Percentiles rank a stretch among this genome's conserved stretches.
Evolutionary conservation across 1,140 invertebrate genomes (phyloP).

Genomic region (Caenorhabditis latens): DNA sequence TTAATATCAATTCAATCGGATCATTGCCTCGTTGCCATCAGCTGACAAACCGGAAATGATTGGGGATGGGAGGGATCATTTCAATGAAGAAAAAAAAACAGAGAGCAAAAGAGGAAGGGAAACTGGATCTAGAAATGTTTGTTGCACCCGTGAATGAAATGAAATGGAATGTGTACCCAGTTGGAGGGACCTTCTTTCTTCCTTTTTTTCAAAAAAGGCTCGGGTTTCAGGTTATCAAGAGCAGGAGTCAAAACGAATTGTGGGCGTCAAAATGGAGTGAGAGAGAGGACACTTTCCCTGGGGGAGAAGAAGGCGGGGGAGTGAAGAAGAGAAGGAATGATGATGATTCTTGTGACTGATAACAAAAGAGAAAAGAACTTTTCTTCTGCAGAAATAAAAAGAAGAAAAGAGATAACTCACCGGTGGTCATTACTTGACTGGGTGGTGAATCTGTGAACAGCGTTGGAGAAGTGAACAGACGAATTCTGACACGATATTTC

Average conservation of each 20-base stretch:
- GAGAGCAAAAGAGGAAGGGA: background rate
- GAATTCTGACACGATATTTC: conserved; percentile 73
- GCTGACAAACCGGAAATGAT: conserved; percentile 52
- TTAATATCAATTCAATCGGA: conserved; percentile 36
- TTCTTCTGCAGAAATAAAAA: background rate
- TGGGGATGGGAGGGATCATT: background rate
- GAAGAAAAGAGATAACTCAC: conserved; percentile 64
- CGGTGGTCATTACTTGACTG: conserved; percentile 73
- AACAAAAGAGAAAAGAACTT: conserved; percentile 14
- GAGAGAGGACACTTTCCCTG: background rate
- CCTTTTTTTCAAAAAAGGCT: conserved; percentile 43
- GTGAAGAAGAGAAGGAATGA: background rate
- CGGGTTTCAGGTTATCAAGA: conserved; percentile 55
- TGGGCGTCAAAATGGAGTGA: background rate
- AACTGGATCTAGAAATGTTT: background rate
- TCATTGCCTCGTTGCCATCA: conserved; percentile 29
- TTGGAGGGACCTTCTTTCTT: background rate
- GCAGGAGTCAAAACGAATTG: conserved; percentile 19
- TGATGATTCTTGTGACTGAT: conserved; percentile 49
- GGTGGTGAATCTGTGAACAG: conserved; percentile 73
- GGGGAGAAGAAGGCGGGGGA: conserved; percentile 19
- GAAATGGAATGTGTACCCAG: conserved; percentile 50
- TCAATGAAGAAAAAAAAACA: background rate
- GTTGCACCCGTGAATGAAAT: conserved; percentile 17
- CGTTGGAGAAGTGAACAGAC: conserved; percentile 71